phyloP scores from a whole-genome alignment of 1,140 invertebrate species.

The Leptopilina boulardi region DNA sequence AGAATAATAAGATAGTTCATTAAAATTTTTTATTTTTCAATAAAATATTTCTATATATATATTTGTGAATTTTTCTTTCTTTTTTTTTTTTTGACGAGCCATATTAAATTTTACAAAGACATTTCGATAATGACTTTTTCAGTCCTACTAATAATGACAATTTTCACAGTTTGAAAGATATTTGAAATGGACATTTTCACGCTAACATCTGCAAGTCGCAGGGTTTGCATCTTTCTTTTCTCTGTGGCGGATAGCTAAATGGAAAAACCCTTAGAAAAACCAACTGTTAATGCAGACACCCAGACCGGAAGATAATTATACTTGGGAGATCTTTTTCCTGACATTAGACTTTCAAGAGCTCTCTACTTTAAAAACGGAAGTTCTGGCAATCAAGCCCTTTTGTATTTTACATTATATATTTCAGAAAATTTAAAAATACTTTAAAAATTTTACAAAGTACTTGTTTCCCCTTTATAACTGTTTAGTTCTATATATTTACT shows the following conservation, averaged over 20 bases:
- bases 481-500: too few species aligned
- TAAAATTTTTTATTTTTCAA: too few species aligned
- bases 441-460: not conserved
- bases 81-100: too few species aligned
- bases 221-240: not conserved
- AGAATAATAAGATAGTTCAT: not conserved
- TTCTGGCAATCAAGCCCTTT: not conserved
- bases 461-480: not conserved
- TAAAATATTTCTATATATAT: too few species aligned
- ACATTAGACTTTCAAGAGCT: not conserved
- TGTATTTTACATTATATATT: not conserved
- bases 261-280: not conserved
- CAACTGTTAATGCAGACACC: not conserved
- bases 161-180: not conserved
- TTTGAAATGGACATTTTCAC: not conserved
- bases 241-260: not conserved
- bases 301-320: not conserved
- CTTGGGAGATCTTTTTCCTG: not conserved
- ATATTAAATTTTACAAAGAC: too few species aligned
- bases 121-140: too few species aligned
- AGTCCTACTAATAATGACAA: too few species aligned
- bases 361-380: constrained; percentile 5
- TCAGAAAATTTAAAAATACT: not conserved
- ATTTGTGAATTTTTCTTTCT: too few species aligned
- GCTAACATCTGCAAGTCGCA: not conserved